Percentiles rank a stretch among this genome's conserved stretches.
phyloP scores from a whole-genome alignment of 2,888 invertebrate species.

The Icerya purchasi region DNA sequence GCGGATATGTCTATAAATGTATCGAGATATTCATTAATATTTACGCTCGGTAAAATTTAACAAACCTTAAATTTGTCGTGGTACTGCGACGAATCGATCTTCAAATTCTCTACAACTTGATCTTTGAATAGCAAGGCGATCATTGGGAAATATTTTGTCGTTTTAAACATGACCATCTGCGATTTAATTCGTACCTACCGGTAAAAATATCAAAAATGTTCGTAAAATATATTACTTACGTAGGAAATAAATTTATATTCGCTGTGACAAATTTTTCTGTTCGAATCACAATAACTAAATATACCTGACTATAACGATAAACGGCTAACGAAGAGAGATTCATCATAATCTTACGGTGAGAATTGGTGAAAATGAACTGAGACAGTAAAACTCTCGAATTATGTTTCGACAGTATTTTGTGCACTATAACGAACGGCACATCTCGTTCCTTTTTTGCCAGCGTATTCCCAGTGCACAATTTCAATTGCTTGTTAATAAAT shows the following conservation, averaged over 20 bases:
- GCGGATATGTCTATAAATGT: too few species aligned
- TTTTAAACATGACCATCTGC: neutral
- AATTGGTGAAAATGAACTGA: neutral
- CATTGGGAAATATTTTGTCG: conserved; percentile 32
- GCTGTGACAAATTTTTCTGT: neutral
- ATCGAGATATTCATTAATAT: too few species aligned
- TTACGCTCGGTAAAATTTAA: too few species aligned
- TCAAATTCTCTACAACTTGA: conserved; percentile 37
- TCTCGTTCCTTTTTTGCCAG: neutral
- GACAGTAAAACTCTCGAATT: neutral
- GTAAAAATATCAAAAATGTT: neutral
- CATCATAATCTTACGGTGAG: neutral
- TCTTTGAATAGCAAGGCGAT: conserved; percentile 43
- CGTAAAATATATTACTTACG: neutral
- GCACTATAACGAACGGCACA: neutral
- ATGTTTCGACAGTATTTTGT: neutral
- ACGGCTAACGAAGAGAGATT: neutral
- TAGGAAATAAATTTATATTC: too few species aligned
- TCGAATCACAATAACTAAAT: neutral
- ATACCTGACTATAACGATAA: neutral
- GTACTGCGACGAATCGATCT: conserved; percentile 34
- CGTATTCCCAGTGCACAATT: neutral
- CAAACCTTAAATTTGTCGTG: conserved; percentile 46
- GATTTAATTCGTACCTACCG: neutral
- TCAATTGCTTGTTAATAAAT: too few species aligned